Evolutionary conservation across 1,140 invertebrate genomes (phyloP).

Genomic region (Vanessa tameamea): DNA sequence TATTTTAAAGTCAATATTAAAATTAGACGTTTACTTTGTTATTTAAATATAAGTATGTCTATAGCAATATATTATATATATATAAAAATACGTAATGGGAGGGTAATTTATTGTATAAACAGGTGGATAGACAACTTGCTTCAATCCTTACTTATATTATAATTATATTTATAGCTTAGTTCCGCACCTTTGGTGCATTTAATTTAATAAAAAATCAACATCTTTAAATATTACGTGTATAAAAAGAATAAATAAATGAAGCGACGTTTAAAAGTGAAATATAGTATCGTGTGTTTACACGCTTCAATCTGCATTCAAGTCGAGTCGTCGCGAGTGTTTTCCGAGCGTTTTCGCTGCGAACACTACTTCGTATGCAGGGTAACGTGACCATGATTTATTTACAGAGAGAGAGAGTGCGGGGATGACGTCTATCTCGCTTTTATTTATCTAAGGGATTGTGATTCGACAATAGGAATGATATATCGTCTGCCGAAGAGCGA

Average conservation of each 20-base stretch:
- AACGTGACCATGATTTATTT: conserved; percentile 66
- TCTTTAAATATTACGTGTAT: too few relatives aligned
- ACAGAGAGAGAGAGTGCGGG: conserved; percentile 31
- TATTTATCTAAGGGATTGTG: conserved; percentile 34
- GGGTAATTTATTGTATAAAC: too few relatives aligned
- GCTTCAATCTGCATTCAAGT: conserved; percentile 57
- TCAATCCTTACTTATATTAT: too few relatives aligned
- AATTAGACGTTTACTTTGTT: too few relatives aligned
- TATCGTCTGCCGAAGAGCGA: conserved; percentile 32
- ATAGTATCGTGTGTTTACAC: conserved; percentile 31
- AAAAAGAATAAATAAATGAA: not conserved
- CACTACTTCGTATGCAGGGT: conserved; percentile 48
- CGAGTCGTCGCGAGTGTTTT: conserved; percentile 61
- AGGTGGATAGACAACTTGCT: too few relatives aligned
- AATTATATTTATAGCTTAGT: too few relatives aligned
- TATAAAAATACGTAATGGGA: too few relatives aligned
- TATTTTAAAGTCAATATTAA: too few relatives aligned
- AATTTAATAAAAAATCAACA: too few relatives aligned
- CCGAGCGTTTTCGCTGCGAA: conserved; percentile 61
- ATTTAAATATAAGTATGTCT: too few relatives aligned
- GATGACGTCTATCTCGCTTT: conserved; percentile 39
- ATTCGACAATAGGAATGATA: conserved; percentile 50
- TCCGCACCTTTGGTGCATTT: too few relatives aligned
- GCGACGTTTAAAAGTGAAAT: not conserved
- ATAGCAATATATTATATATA: too few relatives aligned